A percentile compares a stretch with the other conserved stretches of the same genome.
Evolutionary conservation across 2,113 vertebrate genomes (phyloP).

Genomic region (Oceanodroma tethys): DNA sequence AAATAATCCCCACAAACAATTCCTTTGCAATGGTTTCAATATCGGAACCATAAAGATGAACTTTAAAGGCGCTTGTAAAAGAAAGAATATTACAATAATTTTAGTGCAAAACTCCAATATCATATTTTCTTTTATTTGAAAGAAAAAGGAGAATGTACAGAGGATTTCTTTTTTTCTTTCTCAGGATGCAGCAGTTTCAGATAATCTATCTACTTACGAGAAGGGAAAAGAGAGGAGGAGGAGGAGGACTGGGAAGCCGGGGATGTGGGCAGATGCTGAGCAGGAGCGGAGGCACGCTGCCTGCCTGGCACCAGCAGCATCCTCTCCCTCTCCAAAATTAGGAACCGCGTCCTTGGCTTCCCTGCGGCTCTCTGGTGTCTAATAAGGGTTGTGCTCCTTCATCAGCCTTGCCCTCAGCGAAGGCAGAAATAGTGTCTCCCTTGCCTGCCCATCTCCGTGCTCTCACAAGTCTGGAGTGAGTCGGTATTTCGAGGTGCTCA

Average conservation of each 20-base stretch:
- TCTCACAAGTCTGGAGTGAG: not conserved
- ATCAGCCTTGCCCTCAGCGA: not conserved
- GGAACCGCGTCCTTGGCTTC: not conserved
- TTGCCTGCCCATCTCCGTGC: not conserved
- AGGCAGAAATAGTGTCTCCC: not conserved
- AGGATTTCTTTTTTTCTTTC: not conserved
- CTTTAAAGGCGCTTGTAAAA: constrained; percentile 55
- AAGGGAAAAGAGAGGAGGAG: not conserved
- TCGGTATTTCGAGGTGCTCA: not conserved
- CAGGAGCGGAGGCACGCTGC: not conserved
- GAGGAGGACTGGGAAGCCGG: not conserved
- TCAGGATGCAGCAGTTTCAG: not conserved
- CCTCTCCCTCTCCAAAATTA: not conserved
- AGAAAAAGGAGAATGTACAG: not conserved
- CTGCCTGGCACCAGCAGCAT: fast-evolving
- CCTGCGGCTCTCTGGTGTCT: fast-evolving
- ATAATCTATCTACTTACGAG: not conserved
- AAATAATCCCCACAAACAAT: constrained; percentile 53
- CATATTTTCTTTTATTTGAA: constrained; percentile 20
- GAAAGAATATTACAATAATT: constrained; percentile 40
- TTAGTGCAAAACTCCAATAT: not conserved
- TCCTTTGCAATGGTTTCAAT: constrained; percentile 30
- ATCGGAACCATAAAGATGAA: not conserved
- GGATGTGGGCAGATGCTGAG: not conserved
- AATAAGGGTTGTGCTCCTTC: not conserved